Evolutionary conservation across 2,797 vertebrate genomes (phyloP), one percentile per base, ranked within the genome.

Genomic region (Gymnodraco acuticeps): DNA sequence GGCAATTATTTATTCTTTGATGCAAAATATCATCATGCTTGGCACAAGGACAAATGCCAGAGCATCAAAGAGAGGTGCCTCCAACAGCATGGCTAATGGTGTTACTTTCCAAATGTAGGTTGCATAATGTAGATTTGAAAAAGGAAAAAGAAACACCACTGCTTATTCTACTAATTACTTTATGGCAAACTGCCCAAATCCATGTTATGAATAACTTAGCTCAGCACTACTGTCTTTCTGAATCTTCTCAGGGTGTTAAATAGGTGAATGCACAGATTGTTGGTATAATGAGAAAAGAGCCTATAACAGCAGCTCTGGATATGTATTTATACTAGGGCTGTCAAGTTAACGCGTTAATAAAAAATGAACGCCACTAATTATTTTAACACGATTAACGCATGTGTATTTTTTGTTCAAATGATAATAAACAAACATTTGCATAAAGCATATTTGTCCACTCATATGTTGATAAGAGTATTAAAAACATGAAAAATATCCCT

Each of bases 131-230:
- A 50, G n/a, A 81, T 71, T 59, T 17, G 23, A 60, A 59, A 70
- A 62, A 50, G 45, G 11, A 0, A 63, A 68, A 74, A 68, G 15
- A 16, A 64, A 60, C 42, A 66, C 6, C 12, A 38, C 7, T 1
- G 69, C 63, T 73, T 64, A 64, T 61, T 60, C 45, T 51, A 4
- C 75, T 83, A 76, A 87, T 81, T 79, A 43, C 69, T 61, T 77
- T 14, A 20, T 67, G 73, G 77, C 75, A 64, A 84, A 72, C 42
- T 73, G 71, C 74, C 76, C 59, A 67, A 81, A 80, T 75, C 62
- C 23, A 54, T 16, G 31, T 14, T 45, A 47, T 70, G 60, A 87
- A 83, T 79, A 79, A 68, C 78, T 74, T 53, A 76, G 20, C 61
- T 78, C 71, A 69, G 70, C 70, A 48, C 48, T 8, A 47, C 23